A percentile compares a stretch with the other conserved stretches of the same genome.
phyloP scores from a whole-genome alignment of 2,113 vertebrate species.

The Sapayoa aenigma region DNA sequence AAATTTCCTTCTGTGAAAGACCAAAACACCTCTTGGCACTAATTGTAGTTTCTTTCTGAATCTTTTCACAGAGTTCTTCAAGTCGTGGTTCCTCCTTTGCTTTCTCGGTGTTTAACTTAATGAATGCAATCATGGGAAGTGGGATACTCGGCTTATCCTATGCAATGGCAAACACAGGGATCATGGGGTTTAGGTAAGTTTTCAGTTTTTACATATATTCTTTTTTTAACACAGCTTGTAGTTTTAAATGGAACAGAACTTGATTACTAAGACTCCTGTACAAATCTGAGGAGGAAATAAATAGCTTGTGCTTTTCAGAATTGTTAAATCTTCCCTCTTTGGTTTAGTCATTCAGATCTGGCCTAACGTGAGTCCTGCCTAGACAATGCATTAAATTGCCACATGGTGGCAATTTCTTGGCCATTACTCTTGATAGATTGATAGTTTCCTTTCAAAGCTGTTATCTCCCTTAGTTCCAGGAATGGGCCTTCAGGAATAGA shows the following conservation, averaged over 20 bases:
- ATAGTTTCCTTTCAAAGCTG: neutral
- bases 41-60: neutral
- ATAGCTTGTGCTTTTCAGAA: neutral
- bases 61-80: constrained; percentile 62
- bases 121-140: constrained; percentile 96
- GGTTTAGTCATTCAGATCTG: neutral
- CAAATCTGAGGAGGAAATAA: neutral
- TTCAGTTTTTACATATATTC: neutral
- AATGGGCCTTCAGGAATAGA: neutral
- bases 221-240: neutral
- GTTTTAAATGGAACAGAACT: neutral
- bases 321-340: neutral
- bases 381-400: neutral
- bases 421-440: neutral
- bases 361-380: neutral
- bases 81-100: constrained; percentile 81
- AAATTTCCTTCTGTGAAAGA: neutral
- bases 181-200: constrained; percentile 90
- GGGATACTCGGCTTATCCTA: constrained; percentile 92
- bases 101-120: constrained; percentile 91
- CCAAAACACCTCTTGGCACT: neutral
- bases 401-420: constrained; percentile 43
- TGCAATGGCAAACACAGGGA: constrained; percentile 89
- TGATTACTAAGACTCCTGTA: neutral
- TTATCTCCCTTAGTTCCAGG: neutral